Percentiles rank a stretch among this genome's conserved stretches.
These are phyloP conservation scores for Hippocampus kuda DNA, from an alignment of 2,797 vertebrate species.

Conservation along the genomic window DNA sequence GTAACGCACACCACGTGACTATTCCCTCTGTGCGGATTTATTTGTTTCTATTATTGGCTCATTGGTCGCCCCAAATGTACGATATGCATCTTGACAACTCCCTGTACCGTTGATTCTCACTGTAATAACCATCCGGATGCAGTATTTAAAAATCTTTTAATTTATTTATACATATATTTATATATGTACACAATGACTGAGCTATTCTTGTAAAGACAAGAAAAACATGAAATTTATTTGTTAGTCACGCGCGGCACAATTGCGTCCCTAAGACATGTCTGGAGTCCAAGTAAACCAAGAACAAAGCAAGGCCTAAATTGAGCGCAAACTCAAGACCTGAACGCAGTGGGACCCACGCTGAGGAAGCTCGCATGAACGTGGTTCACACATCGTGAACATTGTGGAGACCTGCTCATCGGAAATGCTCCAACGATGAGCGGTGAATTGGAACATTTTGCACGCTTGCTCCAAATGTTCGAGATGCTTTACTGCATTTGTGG, in stretches of 20 bases:
- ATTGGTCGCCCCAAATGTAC: no score
- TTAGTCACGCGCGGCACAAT: slow-evolving; percentile 56
- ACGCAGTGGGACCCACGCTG: slow-evolving; percentile 1
- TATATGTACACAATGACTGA: slow-evolving; percentile 72
- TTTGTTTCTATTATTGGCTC: no score
- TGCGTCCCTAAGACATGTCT: slow-evolving; percentile 27
- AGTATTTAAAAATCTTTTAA: slow-evolving; percentile 77
- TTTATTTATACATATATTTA: slow-evolving; percentile 79
- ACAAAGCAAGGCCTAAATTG: slow-evolving; percentile 10
- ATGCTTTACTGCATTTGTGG: slow-evolving; percentile 38
- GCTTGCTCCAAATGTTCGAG: slow-evolving; percentile 9
- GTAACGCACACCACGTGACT: not conserved
- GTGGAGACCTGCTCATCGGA: slow-evolving; percentile 18
- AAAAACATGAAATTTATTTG: slow-evolving; percentile 52
- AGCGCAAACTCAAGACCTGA: slow-evolving; percentile 3
- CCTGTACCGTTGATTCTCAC: not conserved
- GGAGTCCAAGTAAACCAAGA: slow-evolving; percentile 17
- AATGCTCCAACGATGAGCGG: slow-evolving; percentile 10
- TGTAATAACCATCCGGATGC: not conserved
- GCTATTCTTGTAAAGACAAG: slow-evolving; percentile 60
- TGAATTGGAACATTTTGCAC: slow-evolving; percentile 18
- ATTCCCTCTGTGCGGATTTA: no score
- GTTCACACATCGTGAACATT: slow-evolving; percentile 17
- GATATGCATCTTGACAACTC: not conserved
- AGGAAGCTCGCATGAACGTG: slow-evolving; percentile 14